Evolutionary conservation across 2,888 invertebrate genomes (phyloP).

Genomic region (Eupithecia dodoneata): DNA sequence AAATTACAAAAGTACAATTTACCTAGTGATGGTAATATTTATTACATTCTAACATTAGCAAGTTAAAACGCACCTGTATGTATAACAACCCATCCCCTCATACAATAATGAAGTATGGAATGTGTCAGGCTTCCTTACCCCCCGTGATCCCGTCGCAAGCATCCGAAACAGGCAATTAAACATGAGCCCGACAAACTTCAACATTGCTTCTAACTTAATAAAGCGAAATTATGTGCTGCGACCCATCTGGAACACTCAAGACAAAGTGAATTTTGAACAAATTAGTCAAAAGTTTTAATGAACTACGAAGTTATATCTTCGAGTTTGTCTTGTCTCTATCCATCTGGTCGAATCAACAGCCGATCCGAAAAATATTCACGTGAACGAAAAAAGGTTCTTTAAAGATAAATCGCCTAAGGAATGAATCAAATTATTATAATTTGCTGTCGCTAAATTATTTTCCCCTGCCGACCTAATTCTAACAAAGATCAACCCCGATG

Average conservation of each 20-base stretch:
- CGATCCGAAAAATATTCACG: constrained; percentile 38
- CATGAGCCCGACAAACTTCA: constrained; percentile 73
- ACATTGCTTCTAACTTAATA: constrained; percentile 76
- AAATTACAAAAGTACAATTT: not conserved
- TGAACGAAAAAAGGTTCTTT: constrained; percentile 40
- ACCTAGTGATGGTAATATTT: not conserved
- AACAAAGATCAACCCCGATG: constrained; percentile 49
- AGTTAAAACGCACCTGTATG: constrained; percentile 7
- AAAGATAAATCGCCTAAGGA: constrained; percentile 42
- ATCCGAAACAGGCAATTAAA: constrained; percentile 71
- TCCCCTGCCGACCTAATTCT: constrained; percentile 41
- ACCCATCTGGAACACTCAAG: constrained; percentile 74
- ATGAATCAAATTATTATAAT: constrained; percentile 49
- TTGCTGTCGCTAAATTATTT: constrained; percentile 45
- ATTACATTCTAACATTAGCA: not conserved
- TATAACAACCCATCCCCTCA: constrained; percentile 27
- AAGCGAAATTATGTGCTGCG: constrained; percentile 76
- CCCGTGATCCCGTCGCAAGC: constrained; percentile 60
- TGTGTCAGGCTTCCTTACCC: constrained; percentile 45
- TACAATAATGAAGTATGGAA: constrained; percentile 37
- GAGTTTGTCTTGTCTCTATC: constrained; percentile 52
- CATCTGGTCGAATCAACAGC: constrained; percentile 41
- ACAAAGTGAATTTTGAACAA: constrained; percentile 81
- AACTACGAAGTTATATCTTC: constrained; percentile 61
- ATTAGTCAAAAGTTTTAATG: constrained; percentile 79